Conservation (phyloP, 2,888 invertebrate genomes). For the Noctua pronuba region DNA sequence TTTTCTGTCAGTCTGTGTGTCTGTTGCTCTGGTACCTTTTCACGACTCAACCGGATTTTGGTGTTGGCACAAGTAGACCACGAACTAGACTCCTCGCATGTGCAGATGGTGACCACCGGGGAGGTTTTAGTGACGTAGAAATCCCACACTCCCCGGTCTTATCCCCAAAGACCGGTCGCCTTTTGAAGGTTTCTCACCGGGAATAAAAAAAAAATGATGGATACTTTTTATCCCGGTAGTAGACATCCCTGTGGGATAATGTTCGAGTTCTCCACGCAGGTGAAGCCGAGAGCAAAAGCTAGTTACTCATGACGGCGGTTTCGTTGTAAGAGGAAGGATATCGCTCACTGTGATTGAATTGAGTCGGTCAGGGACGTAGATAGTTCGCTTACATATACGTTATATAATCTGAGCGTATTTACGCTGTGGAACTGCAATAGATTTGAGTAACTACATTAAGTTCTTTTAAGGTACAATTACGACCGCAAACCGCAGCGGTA, state of each 20-base stretch:
- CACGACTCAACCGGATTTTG: not conserved
- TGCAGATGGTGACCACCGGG: too few relatives aligned
- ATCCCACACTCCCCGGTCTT: too few relatives aligned
- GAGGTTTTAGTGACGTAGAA: too few relatives aligned
- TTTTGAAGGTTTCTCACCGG: too few relatives aligned
- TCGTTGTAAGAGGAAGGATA: conserved; percentile 51
- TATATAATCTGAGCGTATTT: conserved; percentile 16
- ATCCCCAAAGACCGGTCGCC: too few relatives aligned
- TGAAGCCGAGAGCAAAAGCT: not conserved
- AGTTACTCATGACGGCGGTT: conserved; percentile 10
- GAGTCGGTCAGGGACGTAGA: conserved; percentile 44
- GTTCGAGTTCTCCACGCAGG: not conserved
- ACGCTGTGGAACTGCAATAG: not conserved
- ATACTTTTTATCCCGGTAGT: not conserved
- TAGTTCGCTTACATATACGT: not conserved
- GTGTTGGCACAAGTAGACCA: not conserved
- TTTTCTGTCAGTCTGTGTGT: not conserved
- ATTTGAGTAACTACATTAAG: not conserved
- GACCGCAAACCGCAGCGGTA: not conserved
- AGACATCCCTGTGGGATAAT: not conserved
- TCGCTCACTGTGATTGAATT: conserved; percentile 15
- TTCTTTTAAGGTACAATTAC: not conserved
- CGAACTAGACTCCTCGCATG: too few relatives aligned
- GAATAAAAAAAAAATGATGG: too few relatives aligned
- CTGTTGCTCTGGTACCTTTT: not conserved